Evolutionary conservation across 2,888 invertebrate species (phyloP), one percentile per base, ranked within the genome.

Genomic region (Agonopterix arenella): DNA sequence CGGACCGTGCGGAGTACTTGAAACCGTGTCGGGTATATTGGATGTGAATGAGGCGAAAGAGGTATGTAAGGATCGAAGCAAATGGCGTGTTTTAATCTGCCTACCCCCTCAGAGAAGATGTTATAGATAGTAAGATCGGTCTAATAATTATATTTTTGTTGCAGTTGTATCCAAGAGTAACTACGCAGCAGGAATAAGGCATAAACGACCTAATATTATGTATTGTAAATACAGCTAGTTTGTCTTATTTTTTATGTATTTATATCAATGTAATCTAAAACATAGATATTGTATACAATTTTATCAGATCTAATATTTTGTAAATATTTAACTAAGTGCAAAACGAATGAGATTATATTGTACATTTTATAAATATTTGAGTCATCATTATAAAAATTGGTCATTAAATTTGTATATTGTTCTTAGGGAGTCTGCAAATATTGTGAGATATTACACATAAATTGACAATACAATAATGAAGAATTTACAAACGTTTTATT

Each of bases 141-240:
- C 5, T 28, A 28, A 28, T 28, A 28, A 7, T 37, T 45, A 10
- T 41, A 8, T 47, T 61, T 59, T 71, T 68, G 58, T 90, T 89
- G 1, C 88, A 92, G 92, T 88, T 92, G 76, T 92, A 92, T 75
- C 92, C 92, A 68, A 89, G 92, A 81, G 91, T 92, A 76, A 90
- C 90, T 75, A 78, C 90, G 65, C 91, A 91, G 84, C 90, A 88
- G 65, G 89, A 89, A 55, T 84, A 57, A 68, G 11, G 66, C 58
- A 58, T 56, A 56, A 53, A 54, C 54, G 60, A 60, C 68, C 70
- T 74, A 70, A 4, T 59, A 60, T 66, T 70, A 71, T 74, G 11
- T 74, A 75, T 72, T 88, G 88, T 88, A 85, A 80, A 86, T 86
- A 86, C 69, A 73, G 74, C 78, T 78, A 76, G 73, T 75, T 73